Conservation (phyloP, 2,888 invertebrate genomes). For the Clanis bilineata region DNA sequence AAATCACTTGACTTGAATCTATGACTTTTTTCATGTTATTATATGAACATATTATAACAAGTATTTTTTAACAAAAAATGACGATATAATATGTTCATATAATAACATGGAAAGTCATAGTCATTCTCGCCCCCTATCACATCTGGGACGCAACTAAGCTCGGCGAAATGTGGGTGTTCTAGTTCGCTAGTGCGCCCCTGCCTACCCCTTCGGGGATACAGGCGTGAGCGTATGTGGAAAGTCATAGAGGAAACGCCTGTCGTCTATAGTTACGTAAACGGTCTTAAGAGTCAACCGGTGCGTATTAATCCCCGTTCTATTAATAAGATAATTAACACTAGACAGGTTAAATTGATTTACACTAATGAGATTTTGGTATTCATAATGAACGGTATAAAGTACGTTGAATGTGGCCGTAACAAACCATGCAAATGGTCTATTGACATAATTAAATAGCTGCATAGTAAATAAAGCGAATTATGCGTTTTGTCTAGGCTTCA, state of each 20-base stretch:
- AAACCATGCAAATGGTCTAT: not conserved
- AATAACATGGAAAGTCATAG: too few relatives aligned
- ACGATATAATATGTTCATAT: too few relatives aligned
- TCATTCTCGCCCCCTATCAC: too few relatives aligned
- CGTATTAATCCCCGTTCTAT: not conserved
- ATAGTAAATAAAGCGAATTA: not conserved
- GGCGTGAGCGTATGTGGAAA: not conserved
- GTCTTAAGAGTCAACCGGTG: too few relatives aligned
- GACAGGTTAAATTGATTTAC: conserved; percentile 4
- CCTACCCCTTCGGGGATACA: too few relatives aligned
- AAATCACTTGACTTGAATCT: too few relatives aligned
- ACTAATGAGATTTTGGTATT: conserved; percentile 13
- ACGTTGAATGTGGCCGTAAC: not conserved
- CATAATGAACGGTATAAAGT: not conserved
- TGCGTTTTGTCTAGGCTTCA: not conserved
- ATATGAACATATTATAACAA: too few relatives aligned
- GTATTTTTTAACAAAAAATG: too few relatives aligned
- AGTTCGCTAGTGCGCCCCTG: too few relatives aligned
- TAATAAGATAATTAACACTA: not conserved
- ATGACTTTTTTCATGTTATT: too few relatives aligned
- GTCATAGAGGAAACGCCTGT: not conserved
- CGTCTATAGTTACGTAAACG: not conserved
- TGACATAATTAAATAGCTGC: not conserved
- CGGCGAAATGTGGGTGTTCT: too few relatives aligned
- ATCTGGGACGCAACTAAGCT: too few relatives aligned